phyloP scores from a whole-genome alignment of 2,113 vertebrate genomes.

The Mobula birostris region DNA sequence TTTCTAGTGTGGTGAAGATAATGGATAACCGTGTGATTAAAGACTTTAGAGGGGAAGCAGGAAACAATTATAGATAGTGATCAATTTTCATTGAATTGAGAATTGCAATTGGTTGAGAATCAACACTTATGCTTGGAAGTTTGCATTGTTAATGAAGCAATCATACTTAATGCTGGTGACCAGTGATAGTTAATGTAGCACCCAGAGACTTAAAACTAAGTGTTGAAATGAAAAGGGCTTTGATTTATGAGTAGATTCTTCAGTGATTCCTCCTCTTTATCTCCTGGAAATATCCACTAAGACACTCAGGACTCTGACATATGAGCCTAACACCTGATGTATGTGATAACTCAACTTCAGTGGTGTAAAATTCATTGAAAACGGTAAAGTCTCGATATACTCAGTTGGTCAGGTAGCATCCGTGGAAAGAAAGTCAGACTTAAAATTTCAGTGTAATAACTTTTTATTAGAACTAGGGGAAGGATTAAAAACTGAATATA shows the following conservation, averaged over 20 bases:
- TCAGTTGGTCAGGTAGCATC: too few species aligned
- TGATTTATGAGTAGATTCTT: too few species aligned
- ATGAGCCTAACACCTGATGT: not conserved
- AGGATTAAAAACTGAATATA: too few species aligned
- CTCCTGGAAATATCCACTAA: too few species aligned
- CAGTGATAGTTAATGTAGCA: not conserved
- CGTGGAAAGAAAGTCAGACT: too few species aligned
- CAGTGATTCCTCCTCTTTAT: too few species aligned
- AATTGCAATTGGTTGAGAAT: not conserved
- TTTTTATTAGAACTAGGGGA: too few species aligned
- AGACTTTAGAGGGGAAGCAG: not conserved
- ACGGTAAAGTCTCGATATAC: too few species aligned
- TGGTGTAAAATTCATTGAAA: not conserved
- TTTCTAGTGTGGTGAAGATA: not conserved
- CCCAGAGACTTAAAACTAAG: not conserved
- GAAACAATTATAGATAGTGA: not conserved
- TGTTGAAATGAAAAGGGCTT: too few species aligned
- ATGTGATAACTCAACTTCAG: not conserved
- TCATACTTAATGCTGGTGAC: not conserved
- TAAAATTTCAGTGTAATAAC: too few species aligned
- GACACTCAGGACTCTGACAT: too few species aligned
- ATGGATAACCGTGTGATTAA: not conserved
- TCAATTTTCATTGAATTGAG: not conserved
- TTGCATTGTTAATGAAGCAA: not conserved
- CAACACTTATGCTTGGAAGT: not conserved